These are phyloP conservation scores for Orthosia incerta DNA, from an alignment of 2,888 invertebrate genomes.

Conservation along the genomic window DNA sequence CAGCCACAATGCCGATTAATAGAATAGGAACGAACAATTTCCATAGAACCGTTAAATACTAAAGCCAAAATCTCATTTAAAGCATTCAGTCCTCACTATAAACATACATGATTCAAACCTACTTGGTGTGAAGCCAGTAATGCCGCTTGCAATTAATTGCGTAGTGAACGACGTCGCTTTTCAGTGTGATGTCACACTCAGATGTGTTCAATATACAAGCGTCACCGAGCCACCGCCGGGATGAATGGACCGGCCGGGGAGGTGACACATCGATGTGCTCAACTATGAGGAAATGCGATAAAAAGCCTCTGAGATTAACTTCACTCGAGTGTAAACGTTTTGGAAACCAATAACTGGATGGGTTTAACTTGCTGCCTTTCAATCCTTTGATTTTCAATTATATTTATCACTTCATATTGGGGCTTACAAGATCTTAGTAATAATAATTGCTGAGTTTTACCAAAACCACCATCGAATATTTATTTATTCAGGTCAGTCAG, in stretches of 20 bases:
- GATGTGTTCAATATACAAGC: conserved; percentile 24
- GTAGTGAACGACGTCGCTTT: not conserved
- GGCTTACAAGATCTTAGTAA: too few relatives aligned
- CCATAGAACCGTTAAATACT: not conserved
- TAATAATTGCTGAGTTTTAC: too few relatives aligned
- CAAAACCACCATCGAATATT: too few relatives aligned
- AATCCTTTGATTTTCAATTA: not conserved
- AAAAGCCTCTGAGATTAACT: conserved; percentile 15
- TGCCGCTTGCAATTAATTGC: not conserved
- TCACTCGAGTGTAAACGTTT: not conserved
- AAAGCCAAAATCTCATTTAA: not conserved
- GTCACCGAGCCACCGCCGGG: conserved; percentile 14
- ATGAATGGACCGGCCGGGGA: not conserved
- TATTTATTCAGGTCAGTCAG: too few relatives aligned
- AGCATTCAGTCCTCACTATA: not conserved
- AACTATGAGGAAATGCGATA: conserved; percentile 33
- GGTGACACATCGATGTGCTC: conserved; percentile 2
- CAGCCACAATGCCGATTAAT: not conserved
- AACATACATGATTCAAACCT: not conserved
- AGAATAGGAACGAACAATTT: too few relatives aligned
- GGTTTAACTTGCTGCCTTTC: not conserved
- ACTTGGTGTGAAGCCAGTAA: not conserved
- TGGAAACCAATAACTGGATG: not conserved
- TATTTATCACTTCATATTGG: too few relatives aligned
- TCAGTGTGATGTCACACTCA: conserved; percentile 17